Conservation (phyloP, 1,140 invertebrate species). For the Drosophila sproati region DNA sequence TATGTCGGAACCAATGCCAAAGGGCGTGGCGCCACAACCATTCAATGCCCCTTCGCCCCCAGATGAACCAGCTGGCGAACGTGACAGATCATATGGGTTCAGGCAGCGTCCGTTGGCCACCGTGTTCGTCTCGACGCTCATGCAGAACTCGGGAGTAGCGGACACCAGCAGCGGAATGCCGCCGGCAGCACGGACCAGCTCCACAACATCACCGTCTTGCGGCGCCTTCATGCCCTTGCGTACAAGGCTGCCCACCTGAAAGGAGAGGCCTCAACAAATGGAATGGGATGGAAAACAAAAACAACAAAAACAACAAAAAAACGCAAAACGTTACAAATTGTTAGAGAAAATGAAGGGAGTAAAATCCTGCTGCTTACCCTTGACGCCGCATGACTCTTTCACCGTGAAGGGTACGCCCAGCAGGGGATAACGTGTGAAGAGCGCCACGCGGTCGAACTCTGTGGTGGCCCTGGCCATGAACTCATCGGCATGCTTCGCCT, state of each 20-base stretch:
- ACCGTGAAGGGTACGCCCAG: constrained; percentile 92
- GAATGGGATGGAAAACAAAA: background rate
- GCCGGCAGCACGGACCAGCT: constrained; percentile 87
- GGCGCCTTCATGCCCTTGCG: constrained; percentile 86
- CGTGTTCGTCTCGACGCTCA: constrained; percentile 90
- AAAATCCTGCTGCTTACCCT: constrained; percentile 84
- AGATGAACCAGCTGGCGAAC: constrained; percentile 90
- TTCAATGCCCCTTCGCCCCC: constrained; percentile 91
- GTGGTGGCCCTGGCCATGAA: constrained; percentile 67
- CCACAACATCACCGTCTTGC: constrained; percentile 88
- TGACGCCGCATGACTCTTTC: constrained; percentile 89
- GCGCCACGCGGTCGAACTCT: constrained; percentile 85
- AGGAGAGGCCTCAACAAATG: constrained; percentile 82
- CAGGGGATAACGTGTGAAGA: constrained; percentile 87
- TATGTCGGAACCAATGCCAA: constrained; percentile 94
- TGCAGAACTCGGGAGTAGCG: constrained; percentile 92
- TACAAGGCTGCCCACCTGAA: constrained; percentile 87
- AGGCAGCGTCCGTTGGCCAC: constrained; percentile 89
- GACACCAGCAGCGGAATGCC: constrained; percentile 92
- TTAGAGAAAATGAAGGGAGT: background rate
- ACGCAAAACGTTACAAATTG: no score
- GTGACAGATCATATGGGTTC: constrained; percentile 91
- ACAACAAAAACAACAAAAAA: background rate
- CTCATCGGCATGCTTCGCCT: constrained; percentile 88
- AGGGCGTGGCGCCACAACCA: constrained; percentile 89